Base-by-base conservation (phyloP, 2,888 invertebrate genomes). In the Peribatodes rhomboidaria region DNA sequence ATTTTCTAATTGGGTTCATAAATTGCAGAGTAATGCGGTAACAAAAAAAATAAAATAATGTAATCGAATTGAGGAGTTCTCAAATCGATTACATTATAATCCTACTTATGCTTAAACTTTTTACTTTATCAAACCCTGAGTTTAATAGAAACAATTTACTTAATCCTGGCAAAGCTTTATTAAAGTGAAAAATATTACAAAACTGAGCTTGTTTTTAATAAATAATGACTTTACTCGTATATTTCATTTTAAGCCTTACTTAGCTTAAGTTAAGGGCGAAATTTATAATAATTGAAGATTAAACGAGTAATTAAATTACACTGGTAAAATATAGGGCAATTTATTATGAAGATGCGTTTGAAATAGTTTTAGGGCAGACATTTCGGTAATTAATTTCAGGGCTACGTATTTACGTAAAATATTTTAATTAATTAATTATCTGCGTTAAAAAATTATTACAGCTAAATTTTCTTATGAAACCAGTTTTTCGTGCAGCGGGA, bases 221-320 rank as follows among this genome's bases (percentile, higher is more conserved):
- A 58, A 27, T n/a, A 59, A 50, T 33, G 16, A 18, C 50, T 50
- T 50, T 18, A n/a, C n/a, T n/a, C n/a, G n/a, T n/a, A 42, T 59
- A 50, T 42, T 59, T 33, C 50, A 52, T 41, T 46, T 42, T 55
- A 6, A 20, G 39, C 22, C 37, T 41, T 53, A 39, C 39, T 0
- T 3, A 9, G 44, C 56, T 35, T 33, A 49, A 49, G 49, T 39
- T 58, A 49, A 58, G n/a, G 16, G 35, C 20, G 16, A 49, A 49
- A 35, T n/a, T n/a, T 58, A 35, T 41, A 47, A 37, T 58, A 22
- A 58, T 49, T 31, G 49, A 58, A 39, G n/a, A 27, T 58, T 49
- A 39, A 44, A 20, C n/a, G 47, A 20, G 37, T 41, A 27, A 58
- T 58, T 41, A 41, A 47, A 58, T 49, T 35, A 49, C 37, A 39